phyloP scores from a whole-genome alignment of 2,113 vertebrate species.

The Ciconia maguari region DNA sequence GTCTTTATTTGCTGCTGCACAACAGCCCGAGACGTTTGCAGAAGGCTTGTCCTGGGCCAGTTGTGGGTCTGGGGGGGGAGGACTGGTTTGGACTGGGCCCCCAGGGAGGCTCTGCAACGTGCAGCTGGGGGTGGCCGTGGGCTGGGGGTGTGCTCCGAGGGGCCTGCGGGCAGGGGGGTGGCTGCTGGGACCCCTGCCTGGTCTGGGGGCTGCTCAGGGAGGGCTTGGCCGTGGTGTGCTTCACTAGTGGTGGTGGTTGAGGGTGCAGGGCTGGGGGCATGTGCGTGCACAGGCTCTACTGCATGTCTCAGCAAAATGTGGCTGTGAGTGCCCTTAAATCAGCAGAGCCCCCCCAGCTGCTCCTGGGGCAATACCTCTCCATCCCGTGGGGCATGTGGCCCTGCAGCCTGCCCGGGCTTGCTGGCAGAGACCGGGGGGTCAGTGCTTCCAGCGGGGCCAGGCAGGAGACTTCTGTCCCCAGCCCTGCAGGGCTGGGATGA shows the following conservation, averaged over 20 bases:
- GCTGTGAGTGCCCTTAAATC: background rate
- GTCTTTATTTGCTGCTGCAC: conserved; percentile 44
- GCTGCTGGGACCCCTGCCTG: background rate
- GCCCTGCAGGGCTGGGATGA: background rate
- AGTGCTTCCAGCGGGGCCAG: background rate
- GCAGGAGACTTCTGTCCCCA: background rate
- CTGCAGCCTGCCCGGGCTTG: background rate
- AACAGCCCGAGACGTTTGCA: background rate
- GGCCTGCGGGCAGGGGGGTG: background rate
- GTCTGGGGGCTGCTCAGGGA: background rate
- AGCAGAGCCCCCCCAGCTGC: background rate
- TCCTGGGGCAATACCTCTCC: background rate
- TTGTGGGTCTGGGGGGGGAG: background rate
- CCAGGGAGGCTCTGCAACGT: background rate
- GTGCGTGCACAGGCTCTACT: rapidly evolving
- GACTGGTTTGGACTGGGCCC: background rate
- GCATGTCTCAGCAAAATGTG: background rate
- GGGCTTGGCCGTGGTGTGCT: background rate
- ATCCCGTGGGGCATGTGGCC: rapidly evolving
- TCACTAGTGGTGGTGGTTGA: rapidly evolving
- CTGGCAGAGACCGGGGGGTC: rapidly evolving
- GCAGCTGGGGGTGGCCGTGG: background rate
- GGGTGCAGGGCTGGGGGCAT: background rate
- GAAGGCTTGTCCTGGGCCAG: background rate
- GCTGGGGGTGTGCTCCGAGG: background rate